Conservation (phyloP, 2,113 vertebrate genomes). For the Acanthisitta chloris region DNA sequence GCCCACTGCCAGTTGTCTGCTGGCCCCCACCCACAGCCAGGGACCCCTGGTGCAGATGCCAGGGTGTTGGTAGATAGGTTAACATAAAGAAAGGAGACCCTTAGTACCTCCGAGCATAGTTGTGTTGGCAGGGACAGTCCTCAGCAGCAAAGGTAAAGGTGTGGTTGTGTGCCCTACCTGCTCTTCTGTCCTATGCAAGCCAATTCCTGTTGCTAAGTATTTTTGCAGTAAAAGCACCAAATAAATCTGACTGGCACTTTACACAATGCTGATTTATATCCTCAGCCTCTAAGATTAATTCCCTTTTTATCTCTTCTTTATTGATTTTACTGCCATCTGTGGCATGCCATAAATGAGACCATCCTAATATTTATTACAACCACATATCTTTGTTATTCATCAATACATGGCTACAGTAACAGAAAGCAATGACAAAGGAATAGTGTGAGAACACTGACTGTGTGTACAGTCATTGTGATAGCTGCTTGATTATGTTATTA, state of each 20-base stretch:
- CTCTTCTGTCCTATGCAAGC: not conserved
- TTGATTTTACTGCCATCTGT: not conserved
- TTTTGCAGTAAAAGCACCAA: not conserved
- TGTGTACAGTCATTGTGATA: not conserved
- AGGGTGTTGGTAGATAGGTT: not conserved
- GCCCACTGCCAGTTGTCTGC: not conserved
- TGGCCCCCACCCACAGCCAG: not conserved
- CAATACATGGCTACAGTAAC: not conserved
- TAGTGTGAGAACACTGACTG: not conserved
- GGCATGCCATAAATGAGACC: not conserved
- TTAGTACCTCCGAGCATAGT: not conserved
- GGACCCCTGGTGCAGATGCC: fast-evolving
- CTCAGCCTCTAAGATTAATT: not conserved
- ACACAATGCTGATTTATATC: not conserved
- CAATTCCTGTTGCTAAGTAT: not conserved
- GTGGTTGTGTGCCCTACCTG: not conserved
- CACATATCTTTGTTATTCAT: not conserved
- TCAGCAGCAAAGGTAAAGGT: not conserved
- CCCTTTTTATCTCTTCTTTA: not conserved
- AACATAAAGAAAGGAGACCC: not conserved
- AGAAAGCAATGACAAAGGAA: not conserved
- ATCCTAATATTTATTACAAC: not conserved
- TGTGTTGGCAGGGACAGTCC: not conserved
- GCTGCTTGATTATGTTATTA: not conserved
- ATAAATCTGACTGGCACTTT: not conserved